phyloP scores from a whole-genome alignment of 2,113 vertebrate species.

The Rostratula benghalensis region DNA sequence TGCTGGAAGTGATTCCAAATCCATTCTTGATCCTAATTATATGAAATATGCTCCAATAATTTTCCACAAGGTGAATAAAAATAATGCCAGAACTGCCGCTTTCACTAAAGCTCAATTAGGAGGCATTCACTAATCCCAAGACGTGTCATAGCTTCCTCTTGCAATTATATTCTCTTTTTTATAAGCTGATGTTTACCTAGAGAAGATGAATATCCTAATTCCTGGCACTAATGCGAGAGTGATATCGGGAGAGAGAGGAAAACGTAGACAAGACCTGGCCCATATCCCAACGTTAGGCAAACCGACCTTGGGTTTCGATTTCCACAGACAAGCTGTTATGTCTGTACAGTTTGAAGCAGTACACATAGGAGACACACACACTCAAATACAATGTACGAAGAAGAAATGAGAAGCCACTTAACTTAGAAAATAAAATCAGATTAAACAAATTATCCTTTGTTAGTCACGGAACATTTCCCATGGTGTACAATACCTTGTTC shows the following conservation, averaged over 20 bases:
- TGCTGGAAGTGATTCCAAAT: slow-evolving; percentile 66
- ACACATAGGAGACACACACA: not conserved
- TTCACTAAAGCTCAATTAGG: slow-evolving; percentile 59
- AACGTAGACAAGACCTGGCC: slow-evolving; percentile 31
- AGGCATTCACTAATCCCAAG: slow-evolving; percentile 50
- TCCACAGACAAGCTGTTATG: not conserved
- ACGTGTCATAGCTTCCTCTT: slow-evolving; percentile 11
- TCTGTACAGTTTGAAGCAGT: not conserved
- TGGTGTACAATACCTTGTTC: not conserved
- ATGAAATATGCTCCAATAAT: slow-evolving; percentile 67
- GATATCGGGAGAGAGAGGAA: not conserved
- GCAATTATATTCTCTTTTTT: slow-evolving; percentile 18
- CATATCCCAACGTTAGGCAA: not conserved
- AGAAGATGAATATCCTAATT: slow-evolving; percentile 39
- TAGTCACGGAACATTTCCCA: not conserved
- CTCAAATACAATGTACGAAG: not conserved
- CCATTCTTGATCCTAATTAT: slow-evolving; percentile 72
- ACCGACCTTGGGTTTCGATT: not conserved
- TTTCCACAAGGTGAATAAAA: slow-evolving; percentile 70
- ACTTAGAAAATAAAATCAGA: not conserved
- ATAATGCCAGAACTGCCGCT: slow-evolving; percentile 22
- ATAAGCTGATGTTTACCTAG: slow-evolving; percentile 27
- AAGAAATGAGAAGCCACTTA: not conserved
- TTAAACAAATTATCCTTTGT: not conserved
- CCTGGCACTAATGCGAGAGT: not conserved